Conservation (phyloP, 2,888 invertebrate genomes). For the Loripinus fragilis region DNA sequence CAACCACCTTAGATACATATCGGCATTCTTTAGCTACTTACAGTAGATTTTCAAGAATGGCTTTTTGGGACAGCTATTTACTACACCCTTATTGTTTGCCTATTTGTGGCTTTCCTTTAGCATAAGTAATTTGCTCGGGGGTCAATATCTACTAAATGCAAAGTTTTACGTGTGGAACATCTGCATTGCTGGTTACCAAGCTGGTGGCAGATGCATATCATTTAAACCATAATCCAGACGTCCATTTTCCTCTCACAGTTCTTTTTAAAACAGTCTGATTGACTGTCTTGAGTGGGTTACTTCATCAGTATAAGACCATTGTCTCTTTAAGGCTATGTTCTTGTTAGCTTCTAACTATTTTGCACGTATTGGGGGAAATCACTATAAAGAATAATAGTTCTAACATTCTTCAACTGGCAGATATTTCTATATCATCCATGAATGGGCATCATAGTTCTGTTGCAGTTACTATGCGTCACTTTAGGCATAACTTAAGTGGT, state of each 20-base stretch:
- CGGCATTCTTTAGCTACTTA: constrained; percentile 12
- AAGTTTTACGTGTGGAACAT: not conserved
- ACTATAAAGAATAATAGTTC: not conserved
- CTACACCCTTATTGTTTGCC: not conserved
- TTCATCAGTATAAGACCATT: not conserved
- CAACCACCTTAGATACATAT: constrained; percentile 16
- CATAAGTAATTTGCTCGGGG: constrained; percentile 14
- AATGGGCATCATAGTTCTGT: not conserved
- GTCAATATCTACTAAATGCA: constrained; percentile 25
- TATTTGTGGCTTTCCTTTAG: constrained; percentile 22
- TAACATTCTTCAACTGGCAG: not conserved
- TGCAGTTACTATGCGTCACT: not conserved
- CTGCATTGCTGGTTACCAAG: constrained; percentile 27
- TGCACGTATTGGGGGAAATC: constrained; percentile 29
- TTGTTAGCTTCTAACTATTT: constrained; percentile 23
- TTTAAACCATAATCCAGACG: constrained; percentile 1
- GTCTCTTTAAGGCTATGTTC: constrained; percentile 26
- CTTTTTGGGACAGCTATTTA: not conserved
- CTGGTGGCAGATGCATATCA: not conserved
- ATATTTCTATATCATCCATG: not conserved
- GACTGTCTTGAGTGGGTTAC: not conserved
- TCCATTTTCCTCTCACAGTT: constrained; percentile 5
- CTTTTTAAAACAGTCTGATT: constrained; percentile 3
- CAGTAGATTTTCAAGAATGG: not conserved
- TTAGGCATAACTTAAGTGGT: not conserved